Conservation (phyloP, 92 coral and sea anemone species). For the Chrysogorgia sp. region DNA sequence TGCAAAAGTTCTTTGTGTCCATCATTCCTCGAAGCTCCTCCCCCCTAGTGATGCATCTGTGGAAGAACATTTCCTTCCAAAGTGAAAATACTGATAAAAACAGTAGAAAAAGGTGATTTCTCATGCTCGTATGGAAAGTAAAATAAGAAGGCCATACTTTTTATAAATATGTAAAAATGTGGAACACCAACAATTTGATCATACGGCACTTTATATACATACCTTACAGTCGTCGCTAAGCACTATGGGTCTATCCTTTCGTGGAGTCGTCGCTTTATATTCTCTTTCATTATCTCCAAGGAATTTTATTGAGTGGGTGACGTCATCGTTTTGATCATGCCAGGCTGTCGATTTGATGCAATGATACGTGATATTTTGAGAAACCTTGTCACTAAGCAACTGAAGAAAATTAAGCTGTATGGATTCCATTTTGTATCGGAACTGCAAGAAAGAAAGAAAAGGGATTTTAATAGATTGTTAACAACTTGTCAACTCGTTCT, state of each 20-base stretch:
- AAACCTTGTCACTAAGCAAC: conserved; percentile 33
- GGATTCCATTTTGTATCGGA: conserved; percentile 30
- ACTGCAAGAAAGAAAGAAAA: conserved; percentile 8
- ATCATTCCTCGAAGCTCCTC: no score
- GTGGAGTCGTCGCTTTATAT: conserved; percentile 23
- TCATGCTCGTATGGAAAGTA: no score
- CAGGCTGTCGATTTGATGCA: conserved; percentile 41
- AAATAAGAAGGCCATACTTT: no score
- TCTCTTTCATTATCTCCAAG: conserved; percentile 45
- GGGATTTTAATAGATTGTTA: not conserved
- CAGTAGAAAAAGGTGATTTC: no score
- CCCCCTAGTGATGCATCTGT: no score
- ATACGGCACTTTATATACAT: not conserved
- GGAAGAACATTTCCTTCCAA: no score
- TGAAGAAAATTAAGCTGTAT: conserved; percentile 37
- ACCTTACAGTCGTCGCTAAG: conserved; percentile 36
- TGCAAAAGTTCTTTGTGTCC: no score
- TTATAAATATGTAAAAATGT: no score
- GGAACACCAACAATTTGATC: no score
- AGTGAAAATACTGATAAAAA: no score
- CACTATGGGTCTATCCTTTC: conserved; percentile 40
- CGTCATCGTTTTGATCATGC: conserved; percentile 19
- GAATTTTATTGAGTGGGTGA: conserved; percentile 33
- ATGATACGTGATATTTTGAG: conserved; percentile 24
- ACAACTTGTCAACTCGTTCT: no score